Evolutionary conservation across 2,888 invertebrate species (phyloP).

Genomic region (Tromatobia lineatoria): DNA sequence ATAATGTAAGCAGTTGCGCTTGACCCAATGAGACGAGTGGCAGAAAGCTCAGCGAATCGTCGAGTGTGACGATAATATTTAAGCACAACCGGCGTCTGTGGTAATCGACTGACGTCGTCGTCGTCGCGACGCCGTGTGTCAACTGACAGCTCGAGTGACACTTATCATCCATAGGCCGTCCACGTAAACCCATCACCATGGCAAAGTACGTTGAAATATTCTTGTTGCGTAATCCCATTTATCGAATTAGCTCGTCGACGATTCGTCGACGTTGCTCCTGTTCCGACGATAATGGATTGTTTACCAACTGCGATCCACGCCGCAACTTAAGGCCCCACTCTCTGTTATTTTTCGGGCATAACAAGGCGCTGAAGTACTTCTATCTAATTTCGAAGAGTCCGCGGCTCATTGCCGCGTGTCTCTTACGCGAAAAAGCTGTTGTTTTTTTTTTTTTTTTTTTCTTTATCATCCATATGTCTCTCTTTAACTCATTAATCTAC

Average conservation of each 20-base stretch:
- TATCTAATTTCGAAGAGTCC: not conserved
- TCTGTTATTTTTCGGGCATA: conserved; percentile 30
- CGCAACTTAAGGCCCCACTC: conserved; percentile 22
- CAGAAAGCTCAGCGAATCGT: not conserved
- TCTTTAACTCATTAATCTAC: conserved; percentile 77
- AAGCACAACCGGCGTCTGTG: conserved; percentile 4
- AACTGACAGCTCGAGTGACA: conserved; percentile 64
- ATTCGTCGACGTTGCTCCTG: conserved; percentile 50
- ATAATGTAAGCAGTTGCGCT: conserved; percentile 3
- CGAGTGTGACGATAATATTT: not conserved
- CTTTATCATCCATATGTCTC: conserved; percentile 75
- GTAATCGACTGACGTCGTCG: not conserved
- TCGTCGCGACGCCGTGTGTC: conserved; percentile 46
- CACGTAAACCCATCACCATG: conserved; percentile 78
- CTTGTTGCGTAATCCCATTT: conserved; percentile 78
- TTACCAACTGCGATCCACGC: conserved; percentile 72
- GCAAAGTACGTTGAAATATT: conserved; percentile 81
- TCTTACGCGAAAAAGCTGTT: not conserved
- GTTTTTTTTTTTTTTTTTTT: conserved; percentile 7
- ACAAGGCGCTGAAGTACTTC: not conserved
- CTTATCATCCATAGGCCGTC: conserved; percentile 20
- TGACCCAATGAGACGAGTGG: not conserved
- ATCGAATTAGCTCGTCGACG: conserved; percentile 78
- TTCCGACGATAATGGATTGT: conserved; percentile 75
- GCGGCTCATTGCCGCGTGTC: not conserved